Percentiles rank a stretch among this genome's conserved stretches.
phyloP scores from a whole-genome alignment of 2,888 invertebrate species.

The Tineola bisselliella region DNA sequence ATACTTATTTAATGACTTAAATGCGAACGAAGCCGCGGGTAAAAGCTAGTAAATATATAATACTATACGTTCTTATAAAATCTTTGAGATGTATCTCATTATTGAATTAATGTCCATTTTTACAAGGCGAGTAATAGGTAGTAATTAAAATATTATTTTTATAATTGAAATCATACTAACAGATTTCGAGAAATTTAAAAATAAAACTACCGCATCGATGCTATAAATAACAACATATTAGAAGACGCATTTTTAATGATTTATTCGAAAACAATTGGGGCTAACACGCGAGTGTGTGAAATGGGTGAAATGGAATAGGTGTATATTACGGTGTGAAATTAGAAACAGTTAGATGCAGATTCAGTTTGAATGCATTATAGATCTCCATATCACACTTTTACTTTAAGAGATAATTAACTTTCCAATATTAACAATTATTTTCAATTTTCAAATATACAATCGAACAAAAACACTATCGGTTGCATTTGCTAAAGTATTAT shows the following conservation, averaged over 20 bases:
- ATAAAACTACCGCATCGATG: neutral
- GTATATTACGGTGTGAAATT: neutral
- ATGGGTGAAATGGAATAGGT: neutral
- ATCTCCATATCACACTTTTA: neutral
- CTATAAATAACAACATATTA: conserved; percentile 16
- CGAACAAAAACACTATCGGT: no score
- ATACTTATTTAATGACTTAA: no score
- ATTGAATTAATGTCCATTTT: no score
- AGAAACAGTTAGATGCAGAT: conserved; percentile 5
- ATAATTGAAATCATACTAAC: no score
- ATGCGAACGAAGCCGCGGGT: no score
- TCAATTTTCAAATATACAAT: neutral
- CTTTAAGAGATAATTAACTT: neutral
- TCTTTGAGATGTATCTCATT: no score
- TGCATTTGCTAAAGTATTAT: no score
- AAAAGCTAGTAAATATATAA: no score
- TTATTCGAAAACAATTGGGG: neutral
- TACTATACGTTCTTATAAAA: no score
- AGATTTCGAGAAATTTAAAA: no score
- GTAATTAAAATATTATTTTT: no score
- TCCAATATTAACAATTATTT: neutral
- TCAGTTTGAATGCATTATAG: neutral
- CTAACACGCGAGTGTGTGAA: neutral
- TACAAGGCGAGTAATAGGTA: no score
- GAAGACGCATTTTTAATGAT: conserved; percentile 14